phyloP scores from a whole-genome alignment of 2,888 invertebrate species.

The Drosophila vallismaia region DNA sequence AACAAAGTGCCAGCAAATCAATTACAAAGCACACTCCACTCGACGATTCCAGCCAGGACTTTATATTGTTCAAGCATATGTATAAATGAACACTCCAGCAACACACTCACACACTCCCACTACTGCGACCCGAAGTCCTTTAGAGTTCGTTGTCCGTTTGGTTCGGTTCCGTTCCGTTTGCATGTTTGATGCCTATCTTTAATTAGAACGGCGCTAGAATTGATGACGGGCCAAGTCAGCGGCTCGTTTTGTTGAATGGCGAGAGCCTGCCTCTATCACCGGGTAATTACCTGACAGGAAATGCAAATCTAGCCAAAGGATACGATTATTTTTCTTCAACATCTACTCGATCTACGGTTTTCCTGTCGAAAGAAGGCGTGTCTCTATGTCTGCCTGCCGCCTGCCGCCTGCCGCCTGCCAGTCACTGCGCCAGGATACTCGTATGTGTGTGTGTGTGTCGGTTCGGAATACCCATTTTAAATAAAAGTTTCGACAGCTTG shows the following conservation, averaged over 20 bases:
- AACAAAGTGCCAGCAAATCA: slow-evolving; percentile 76
- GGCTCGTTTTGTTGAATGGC: slow-evolving; percentile 66
- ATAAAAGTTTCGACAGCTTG: slow-evolving; percentile 55
- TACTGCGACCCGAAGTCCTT: slow-evolving; percentile 14
- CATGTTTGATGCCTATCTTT: slow-evolving; percentile 76
- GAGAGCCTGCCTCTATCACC: slow-evolving; percentile 67
- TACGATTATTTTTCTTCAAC: slow-evolving; percentile 55
- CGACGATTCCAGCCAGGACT: slow-evolving; percentile 14
- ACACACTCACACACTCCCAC: background rate
- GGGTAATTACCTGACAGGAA: slow-evolving; percentile 78
- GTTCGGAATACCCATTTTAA: slow-evolving; percentile 44
- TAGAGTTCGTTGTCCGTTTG: slow-evolving; percentile 72
- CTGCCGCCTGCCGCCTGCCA: background rate
- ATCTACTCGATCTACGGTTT: slow-evolving; percentile 8
- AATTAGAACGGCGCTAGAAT: slow-evolving; percentile 68
- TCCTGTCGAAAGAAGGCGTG: slow-evolving; percentile 37
- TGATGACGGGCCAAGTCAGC: slow-evolving; percentile 75
- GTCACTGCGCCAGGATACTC: background rate
- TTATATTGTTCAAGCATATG: slow-evolving; percentile 1
- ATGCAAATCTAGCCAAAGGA: slow-evolving; percentile 69
- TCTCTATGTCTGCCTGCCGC: slow-evolving; percentile 2
- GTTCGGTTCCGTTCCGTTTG: slow-evolving; percentile 46
- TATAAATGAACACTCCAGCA: background rate
- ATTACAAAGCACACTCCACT: slow-evolving; percentile 50
- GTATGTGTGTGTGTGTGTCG: background rate